phyloP scores from a whole-genome alignment of 2,113 vertebrate genomes.

The Anoura caudifer region DNA sequence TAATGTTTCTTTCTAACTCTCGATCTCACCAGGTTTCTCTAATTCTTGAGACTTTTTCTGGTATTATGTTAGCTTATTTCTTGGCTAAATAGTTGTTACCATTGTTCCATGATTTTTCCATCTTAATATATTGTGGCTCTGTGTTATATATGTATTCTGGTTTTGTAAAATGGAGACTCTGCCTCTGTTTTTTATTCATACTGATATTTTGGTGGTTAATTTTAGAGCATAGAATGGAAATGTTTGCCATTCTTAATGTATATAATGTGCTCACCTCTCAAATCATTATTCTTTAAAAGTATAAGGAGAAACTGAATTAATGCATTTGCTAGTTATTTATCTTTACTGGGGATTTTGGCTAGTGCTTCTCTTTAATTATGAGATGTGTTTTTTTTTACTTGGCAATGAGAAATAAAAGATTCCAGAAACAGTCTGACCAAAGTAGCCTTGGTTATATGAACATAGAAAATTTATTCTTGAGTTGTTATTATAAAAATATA shows the following conservation, averaged over 20 bases:
- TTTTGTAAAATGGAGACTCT: background rate
- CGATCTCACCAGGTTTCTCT: background rate
- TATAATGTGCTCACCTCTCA: background rate
- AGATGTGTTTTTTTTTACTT: background rate
- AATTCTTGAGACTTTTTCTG: background rate
- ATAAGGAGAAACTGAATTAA: background rate
- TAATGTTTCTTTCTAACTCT: background rate
- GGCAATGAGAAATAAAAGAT: background rate
- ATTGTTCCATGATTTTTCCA: background rate
- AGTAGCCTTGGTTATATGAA: conserved; percentile 14
- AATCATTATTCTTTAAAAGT: background rate
- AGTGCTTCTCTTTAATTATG: conserved; percentile 35
- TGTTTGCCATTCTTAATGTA: background rate
- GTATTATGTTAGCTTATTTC: background rate
- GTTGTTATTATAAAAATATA: conserved; percentile 32
- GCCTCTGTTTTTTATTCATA: background rate
- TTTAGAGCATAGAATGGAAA: background rate
- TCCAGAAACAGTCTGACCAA: background rate
- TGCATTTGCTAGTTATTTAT: conserved; percentile 16
- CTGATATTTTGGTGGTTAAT: background rate
- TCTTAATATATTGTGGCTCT: background rate
- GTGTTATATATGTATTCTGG: background rate
- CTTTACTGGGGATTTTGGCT: background rate
- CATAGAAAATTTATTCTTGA: conserved; percentile 32
- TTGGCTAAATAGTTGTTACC: background rate